These are phyloP conservation scores for Euura saliciscinereae DNA, from an alignment of 1,140 invertebrate species.

Conservation along the genomic window DNA sequence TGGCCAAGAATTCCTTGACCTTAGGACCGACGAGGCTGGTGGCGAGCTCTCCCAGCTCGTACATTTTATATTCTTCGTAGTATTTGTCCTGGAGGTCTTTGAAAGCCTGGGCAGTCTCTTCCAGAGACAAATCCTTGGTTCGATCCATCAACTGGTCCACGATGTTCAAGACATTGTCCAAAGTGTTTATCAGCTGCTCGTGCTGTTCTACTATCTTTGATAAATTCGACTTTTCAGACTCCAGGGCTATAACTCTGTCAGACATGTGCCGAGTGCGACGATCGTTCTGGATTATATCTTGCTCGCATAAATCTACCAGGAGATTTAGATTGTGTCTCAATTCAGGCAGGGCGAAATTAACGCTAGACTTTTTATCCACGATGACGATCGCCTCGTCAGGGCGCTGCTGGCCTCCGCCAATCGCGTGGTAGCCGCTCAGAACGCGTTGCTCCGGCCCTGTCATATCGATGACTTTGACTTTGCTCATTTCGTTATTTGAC, in stretches of 20 bases:
- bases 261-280: conserved; percentile 75
- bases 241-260: conserved; percentile 79
- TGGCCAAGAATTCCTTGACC: conserved; percentile 70
- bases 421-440: conserved; percentile 93
- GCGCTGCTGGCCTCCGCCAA: conserved; percentile 68
- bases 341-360: conserved; percentile 83
- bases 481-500: conserved; percentile 66
- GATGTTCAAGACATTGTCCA: conserved; percentile 74
- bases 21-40: conserved; percentile 69
- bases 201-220: conserved; percentile 76
- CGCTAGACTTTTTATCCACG: conserved; percentile 64
- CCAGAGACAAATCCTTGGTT: conserved; percentile 68
- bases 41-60: conserved; percentile 70
- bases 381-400: conserved; percentile 58
- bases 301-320: conserved; percentile 91
- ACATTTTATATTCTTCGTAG: conserved; percentile 68
- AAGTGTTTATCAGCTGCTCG: conserved; percentile 72
- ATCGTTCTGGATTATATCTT: conserved; percentile 92
- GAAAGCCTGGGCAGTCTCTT: conserved; percentile 77
- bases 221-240: conserved; percentile 79
- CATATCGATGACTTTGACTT: conserved; percentile 99
- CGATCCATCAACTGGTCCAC: conserved; percentile 72
- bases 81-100: conserved; percentile 72
- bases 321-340: conserved; percentile 91
- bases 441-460: conserved; percentile 94